A percentile compares a stretch with the other conserved stretches of the same genome.
Evolutionary conservation across 2,888 invertebrate species (phyloP).

Genomic region (Allygus modestus): DNA sequence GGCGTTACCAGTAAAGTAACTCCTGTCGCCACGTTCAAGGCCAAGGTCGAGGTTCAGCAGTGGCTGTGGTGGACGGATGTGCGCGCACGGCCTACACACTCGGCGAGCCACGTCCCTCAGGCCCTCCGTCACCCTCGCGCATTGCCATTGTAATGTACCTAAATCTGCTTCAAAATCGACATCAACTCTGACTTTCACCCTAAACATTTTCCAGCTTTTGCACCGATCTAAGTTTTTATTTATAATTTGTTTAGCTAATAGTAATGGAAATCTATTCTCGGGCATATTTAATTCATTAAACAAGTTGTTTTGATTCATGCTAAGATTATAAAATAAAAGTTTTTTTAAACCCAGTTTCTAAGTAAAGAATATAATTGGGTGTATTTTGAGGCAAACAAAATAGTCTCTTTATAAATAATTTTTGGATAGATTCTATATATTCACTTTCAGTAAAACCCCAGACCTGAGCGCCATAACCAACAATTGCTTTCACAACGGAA

Average conservation of each 20-base stretch:
- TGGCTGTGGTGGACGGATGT: not conserved
- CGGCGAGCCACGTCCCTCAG: not conserved
- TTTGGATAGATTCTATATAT: slow-evolving; percentile 31
- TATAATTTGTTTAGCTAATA: slow-evolving; percentile 38
- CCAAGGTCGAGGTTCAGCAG: not conserved
- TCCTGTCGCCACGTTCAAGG: not conserved
- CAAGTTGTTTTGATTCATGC: slow-evolving; percentile 21
- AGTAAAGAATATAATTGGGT: slow-evolving; percentile 54
- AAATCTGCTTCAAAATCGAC: not conserved
- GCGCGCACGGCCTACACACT: not conserved
- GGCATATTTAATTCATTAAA: slow-evolving; percentile 7
- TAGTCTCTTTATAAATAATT: slow-evolving; percentile 53
- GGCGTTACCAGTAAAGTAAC: not conserved
- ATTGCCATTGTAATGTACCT: not conserved
- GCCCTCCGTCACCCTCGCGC: not conserved
- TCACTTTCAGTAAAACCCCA: slow-evolving; percentile 53
- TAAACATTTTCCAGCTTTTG: not conserved
- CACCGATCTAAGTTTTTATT: not conserved
- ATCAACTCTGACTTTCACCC: not conserved
- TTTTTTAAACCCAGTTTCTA: slow-evolving; percentile 50
- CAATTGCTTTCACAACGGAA: slow-evolving; percentile 12
- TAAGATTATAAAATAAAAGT: slow-evolving; percentile 17
- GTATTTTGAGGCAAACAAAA: slow-evolving; percentile 48
- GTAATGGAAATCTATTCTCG: slow-evolving; percentile 42
- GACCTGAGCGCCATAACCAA: slow-evolving; percentile 59